These are phyloP conservation scores for Seira ritae DNA, from an alignment of 2,888 invertebrate genomes.

Conservation along the genomic window DNA sequence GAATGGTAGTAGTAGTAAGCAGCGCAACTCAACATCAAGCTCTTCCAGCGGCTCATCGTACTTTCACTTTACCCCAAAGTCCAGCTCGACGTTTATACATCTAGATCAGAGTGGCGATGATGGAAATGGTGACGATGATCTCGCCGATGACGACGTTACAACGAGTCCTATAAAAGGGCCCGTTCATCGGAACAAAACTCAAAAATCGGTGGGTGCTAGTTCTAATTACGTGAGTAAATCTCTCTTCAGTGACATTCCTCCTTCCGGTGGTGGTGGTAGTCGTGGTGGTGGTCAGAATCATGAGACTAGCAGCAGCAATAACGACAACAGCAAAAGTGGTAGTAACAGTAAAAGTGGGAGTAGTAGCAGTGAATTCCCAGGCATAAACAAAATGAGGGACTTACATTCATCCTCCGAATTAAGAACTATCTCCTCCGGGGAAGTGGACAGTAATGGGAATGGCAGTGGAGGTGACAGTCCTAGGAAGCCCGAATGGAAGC, in stretches of 20 bases:
- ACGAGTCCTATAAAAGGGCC: no score
- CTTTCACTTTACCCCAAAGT: background rate
- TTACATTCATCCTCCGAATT: background rate
- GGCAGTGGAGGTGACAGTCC: background rate
- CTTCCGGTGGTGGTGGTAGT: no score
- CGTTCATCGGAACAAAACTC: no score
- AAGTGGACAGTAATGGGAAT: background rate
- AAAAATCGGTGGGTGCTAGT: background rate
- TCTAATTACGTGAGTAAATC: no score
- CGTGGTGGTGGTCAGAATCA: no score
- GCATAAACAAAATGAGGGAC: conserved; percentile 32
- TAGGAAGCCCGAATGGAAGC: background rate
- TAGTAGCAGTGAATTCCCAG: background rate
- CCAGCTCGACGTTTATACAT: conserved; percentile 41
- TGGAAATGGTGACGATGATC: no score
- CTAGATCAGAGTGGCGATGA: conserved; percentile 32
- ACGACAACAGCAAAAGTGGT: background rate
- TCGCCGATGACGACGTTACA: background rate
- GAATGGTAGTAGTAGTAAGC: background rate
- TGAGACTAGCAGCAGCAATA: conserved; percentile 1
- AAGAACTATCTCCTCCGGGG: background rate
- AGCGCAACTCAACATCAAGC: background rate
- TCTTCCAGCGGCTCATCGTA: background rate
- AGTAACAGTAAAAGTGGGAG: background rate
- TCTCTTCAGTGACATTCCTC: no score